phyloP scores from a whole-genome alignment of 2,797 vertebrate species.

The Cossypha niveicapilla region DNA sequence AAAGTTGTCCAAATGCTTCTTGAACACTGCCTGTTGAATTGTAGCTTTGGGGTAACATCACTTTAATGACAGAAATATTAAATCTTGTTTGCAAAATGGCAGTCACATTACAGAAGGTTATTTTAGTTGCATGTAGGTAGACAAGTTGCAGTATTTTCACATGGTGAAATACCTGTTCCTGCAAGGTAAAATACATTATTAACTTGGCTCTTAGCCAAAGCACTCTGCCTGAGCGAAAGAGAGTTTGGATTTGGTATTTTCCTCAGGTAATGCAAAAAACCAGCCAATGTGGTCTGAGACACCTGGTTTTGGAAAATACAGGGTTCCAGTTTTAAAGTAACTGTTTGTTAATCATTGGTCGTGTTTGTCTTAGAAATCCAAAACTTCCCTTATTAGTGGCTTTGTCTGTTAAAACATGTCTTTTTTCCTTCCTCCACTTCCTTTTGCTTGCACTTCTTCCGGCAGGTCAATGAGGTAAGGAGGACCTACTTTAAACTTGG shows the following conservation, averaged over 20 bases:
- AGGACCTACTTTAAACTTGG: conserved; percentile 65
- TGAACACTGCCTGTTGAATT: not conserved
- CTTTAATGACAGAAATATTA: not conserved
- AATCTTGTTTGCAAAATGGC: not conserved
- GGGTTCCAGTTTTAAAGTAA: not conserved
- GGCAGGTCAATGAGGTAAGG: conserved; percentile 99
- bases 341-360: conserved; percentile 27
- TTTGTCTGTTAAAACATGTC: conserved; percentile 80
- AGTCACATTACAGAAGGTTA: not conserved
- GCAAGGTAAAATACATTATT: not conserved
- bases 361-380: conserved; percentile 66
- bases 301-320: not conserved
- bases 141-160: not conserved
- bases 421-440: conserved; percentile 74
- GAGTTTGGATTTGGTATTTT: not conserved
- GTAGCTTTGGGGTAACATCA: not conserved
- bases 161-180: not conserved
- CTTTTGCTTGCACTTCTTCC: conserved; percentile 84
- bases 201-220: not conserved
- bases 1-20: not conserved
- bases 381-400: conserved; percentile 69
- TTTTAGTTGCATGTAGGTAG: not conserved
- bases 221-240: not conserved
- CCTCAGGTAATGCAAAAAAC: not conserved
- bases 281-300: not conserved